These are phyloP conservation scores for Coptotermes formosanus DNA, from an alignment of 1,140 invertebrate genomes.

Conservation along the genomic window DNA sequence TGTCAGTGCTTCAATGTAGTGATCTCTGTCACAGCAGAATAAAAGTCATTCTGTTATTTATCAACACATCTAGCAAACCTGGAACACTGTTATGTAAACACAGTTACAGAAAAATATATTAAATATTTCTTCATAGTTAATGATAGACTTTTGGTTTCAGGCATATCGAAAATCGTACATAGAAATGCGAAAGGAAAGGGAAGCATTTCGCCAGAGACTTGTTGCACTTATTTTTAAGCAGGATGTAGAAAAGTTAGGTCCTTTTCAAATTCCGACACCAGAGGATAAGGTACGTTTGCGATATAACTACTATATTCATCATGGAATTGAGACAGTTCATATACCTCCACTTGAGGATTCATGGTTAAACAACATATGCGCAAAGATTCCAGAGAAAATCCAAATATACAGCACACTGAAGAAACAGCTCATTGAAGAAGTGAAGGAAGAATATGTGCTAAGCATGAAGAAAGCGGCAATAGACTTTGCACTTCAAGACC, in stretches of 20 bases:
- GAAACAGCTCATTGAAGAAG: slow-evolving; percentile 41
- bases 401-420: slow-evolving; percentile 45
- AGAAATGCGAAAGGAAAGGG: slow-evolving; percentile 67
- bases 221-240: slow-evolving; percentile 65
- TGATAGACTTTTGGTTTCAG: background rate
- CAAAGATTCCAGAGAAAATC: slow-evolving; percentile 47
- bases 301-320: slow-evolving; percentile 87
- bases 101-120: no score
- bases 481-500: slow-evolving; percentile 83
- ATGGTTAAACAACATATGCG: slow-evolving; percentile 56
- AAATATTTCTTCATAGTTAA: no score
- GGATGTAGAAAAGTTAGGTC: slow-evolving; percentile 41
- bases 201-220: slow-evolving; percentile 77
- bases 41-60: no score
- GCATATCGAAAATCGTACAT: slow-evolving; percentile 58
- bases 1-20: no score
- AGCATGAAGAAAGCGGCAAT: slow-evolving; percentile 85
- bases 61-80: no score
- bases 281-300: slow-evolving; percentile 69
- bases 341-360: slow-evolving; percentile 69
- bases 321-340: slow-evolving; percentile 83
- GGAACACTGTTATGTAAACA: no score
- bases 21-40: no score
- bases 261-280: slow-evolving; percentile 50
- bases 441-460: slow-evolving; percentile 74